A percentile compares a stretch with the other conserved stretches of the same genome.
Conservation (phyloP, 2,888 invertebrate species). For the Chloroclystis v-ata region DNA sequence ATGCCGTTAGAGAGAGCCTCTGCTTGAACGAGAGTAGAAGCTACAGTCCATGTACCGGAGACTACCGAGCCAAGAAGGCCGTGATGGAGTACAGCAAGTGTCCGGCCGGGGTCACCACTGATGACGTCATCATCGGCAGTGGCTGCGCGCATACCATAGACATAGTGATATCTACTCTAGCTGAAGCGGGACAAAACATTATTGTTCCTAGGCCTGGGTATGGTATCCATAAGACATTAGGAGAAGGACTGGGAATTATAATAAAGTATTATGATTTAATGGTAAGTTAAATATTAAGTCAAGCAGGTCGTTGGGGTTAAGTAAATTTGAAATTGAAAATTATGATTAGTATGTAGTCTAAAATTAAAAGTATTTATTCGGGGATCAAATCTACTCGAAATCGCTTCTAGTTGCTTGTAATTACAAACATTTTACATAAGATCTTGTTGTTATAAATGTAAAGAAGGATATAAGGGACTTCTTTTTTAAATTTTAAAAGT, state of each 20-base stretch:
- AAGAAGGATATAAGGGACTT: too few relatives aligned
- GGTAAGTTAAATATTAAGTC: too few relatives aligned
- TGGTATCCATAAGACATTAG: conserved; percentile 91
- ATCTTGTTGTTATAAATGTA: too few relatives aligned
- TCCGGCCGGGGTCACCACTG: conserved; percentile 70
- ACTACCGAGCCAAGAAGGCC: conserved; percentile 85
- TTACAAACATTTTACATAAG: too few relatives aligned
- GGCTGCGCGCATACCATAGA: conserved; percentile 97
- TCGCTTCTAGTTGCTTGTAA: too few relatives aligned
- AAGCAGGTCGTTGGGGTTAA: too few relatives aligned
- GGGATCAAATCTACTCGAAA: too few relatives aligned
- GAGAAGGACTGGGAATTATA: conserved; percentile 87
- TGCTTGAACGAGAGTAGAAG: conserved; percentile 86
- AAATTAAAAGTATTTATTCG: too few relatives aligned
- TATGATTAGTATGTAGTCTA: too few relatives aligned
- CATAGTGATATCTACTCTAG: conserved; percentile 90
- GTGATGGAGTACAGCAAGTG: conserved; percentile 90
- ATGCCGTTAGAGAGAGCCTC: conserved; percentile 85
- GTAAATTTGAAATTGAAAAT: background rate
- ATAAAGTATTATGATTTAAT: conserved; percentile 85
- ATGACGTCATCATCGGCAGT: conserved; percentile 93
- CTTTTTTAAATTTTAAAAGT: too few relatives aligned
- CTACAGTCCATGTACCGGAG: conserved; percentile 91
- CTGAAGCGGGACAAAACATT: conserved; percentile 93
- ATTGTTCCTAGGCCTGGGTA: conserved; percentile 95